Conservation (phyloP, 2,797 vertebrate genomes). For the Eremophila alpestris region DNA sequence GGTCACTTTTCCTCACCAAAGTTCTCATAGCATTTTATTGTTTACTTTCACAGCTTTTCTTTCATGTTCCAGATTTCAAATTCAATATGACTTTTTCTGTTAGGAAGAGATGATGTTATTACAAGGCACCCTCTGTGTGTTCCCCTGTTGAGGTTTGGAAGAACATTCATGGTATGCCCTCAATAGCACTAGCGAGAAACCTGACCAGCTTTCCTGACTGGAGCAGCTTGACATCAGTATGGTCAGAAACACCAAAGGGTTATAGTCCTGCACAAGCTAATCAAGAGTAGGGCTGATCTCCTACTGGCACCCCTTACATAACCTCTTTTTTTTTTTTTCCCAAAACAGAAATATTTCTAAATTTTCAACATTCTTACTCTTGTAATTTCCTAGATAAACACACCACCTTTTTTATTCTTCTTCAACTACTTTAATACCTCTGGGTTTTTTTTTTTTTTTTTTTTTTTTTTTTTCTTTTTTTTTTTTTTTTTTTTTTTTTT, state of each 20-base stretch:
- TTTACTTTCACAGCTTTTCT: background rate
- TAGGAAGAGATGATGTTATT: background rate
- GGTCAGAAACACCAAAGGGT: background rate
- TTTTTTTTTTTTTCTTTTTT: too few relatives aligned
- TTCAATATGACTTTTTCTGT: background rate
- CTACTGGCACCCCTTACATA: background rate
- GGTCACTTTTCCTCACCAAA: background rate
- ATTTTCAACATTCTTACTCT: background rate
- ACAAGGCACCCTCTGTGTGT: background rate
- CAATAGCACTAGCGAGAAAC: background rate
- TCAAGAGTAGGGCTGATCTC: background rate
- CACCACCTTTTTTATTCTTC: background rate
- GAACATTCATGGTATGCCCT: accelerated
- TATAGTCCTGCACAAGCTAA: background rate
- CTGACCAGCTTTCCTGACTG: background rate
- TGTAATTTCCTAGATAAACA: background rate
- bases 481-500: background rate
- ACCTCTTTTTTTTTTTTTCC: too few relatives aligned
- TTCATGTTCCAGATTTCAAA: background rate
- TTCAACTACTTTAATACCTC: accelerated
- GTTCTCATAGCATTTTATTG: background rate
- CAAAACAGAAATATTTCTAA: background rate
- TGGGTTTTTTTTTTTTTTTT: too few relatives aligned
- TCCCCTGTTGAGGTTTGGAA: background rate
- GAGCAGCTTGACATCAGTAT: background rate